Percentiles rank a stretch among this genome's conserved stretches.
Evolutionary conservation across 2,113 vertebrate species (phyloP).

Genomic region (Polypterus bichir): DNA sequence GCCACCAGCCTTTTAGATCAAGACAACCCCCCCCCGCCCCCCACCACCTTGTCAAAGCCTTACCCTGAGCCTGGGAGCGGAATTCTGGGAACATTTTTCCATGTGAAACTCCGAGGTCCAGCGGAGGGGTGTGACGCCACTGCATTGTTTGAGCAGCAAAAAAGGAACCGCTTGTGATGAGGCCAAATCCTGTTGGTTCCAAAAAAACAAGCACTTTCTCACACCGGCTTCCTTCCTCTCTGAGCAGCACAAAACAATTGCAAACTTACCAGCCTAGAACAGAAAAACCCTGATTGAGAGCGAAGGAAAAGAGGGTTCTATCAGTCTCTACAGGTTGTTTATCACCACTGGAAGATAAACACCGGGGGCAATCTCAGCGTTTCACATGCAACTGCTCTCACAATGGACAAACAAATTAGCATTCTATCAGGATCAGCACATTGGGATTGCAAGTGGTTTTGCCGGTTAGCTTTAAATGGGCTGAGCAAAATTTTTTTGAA

Average conservation of each 20-base stretch:
- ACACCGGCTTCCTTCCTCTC: conserved; percentile 60
- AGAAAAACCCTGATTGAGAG: conserved; percentile 4
- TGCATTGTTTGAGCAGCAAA: conserved; percentile 58
- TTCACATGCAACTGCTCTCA: conserved; percentile 24
- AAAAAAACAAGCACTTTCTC: conserved; percentile 66
- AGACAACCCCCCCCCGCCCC: conserved; percentile 26
- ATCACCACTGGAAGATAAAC: conserved; percentile 41
- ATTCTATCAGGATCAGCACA: conserved; percentile 31
- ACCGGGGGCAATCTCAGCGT: conserved; percentile 21
- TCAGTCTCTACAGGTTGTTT: conserved; percentile 42
- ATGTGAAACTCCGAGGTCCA: conserved; percentile 59
- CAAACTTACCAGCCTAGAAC: conserved; percentile 35
- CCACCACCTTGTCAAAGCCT: conserved; percentile 43
- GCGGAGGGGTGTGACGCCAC: conserved; percentile 60
- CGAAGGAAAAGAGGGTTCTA: conserved; percentile 16
- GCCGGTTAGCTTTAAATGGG: too few relatives aligned
- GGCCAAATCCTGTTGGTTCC: conserved; percentile 59
- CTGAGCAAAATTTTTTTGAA: too few relatives aligned
- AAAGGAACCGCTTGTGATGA: conserved; percentile 64
- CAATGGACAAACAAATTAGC: conserved; percentile 22
- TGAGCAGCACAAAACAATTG: conserved; percentile 57
- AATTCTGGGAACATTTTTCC: conserved; percentile 64
- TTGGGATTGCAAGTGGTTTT: conserved; percentile 3
- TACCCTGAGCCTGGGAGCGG: conserved; percentile 56
- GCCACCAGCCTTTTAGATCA: conserved; percentile 19